Conservation (phyloP, 2,888 invertebrate genomes). For the Criorhina ranunculi region DNA sequence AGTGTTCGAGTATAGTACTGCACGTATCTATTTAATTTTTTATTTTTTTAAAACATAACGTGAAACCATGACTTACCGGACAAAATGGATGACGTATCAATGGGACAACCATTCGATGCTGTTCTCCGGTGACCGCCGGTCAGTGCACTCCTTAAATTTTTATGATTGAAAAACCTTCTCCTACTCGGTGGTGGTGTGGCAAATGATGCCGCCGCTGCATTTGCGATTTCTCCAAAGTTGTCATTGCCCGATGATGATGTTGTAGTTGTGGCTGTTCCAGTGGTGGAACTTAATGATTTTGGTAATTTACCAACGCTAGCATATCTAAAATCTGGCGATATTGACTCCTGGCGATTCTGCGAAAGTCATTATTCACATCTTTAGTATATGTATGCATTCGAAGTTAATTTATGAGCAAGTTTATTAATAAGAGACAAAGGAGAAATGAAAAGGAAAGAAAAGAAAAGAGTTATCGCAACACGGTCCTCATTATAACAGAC, state of each 20-base stretch:
- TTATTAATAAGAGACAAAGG: conserved; percentile 27
- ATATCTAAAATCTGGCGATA: conserved; percentile 84
- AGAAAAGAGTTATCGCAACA: conserved; percentile 26
- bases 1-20: conserved; percentile 1
- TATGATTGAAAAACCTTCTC: conserved; percentile 92
- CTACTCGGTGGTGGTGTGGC: conserved; percentile 92
- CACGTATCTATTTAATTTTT: neutral
- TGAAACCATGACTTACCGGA: conserved; percentile 80
- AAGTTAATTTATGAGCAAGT: conserved; percentile 41
- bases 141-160: conserved; percentile 92
- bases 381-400: neutral
- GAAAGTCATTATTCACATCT: conserved; percentile 52
- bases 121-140: conserved; percentile 84
- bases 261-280: conserved; percentile 62
- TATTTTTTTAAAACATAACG: neutral
- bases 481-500: conserved; percentile 45
- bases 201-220: conserved; percentile 88
- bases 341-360: conserved; percentile 83
- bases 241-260: conserved; percentile 80
- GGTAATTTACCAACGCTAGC: conserved; percentile 82
- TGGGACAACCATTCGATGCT: conserved; percentile 84
- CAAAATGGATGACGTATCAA: conserved; percentile 82
- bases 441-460: conserved; percentile 18
- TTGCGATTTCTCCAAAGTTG: conserved; percentile 84
- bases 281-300: conserved; percentile 78